These are phyloP conservation scores for Tetrax tetrax DNA, from an alignment of 2,113 vertebrate genomes.

Conservation along the genomic window DNA sequence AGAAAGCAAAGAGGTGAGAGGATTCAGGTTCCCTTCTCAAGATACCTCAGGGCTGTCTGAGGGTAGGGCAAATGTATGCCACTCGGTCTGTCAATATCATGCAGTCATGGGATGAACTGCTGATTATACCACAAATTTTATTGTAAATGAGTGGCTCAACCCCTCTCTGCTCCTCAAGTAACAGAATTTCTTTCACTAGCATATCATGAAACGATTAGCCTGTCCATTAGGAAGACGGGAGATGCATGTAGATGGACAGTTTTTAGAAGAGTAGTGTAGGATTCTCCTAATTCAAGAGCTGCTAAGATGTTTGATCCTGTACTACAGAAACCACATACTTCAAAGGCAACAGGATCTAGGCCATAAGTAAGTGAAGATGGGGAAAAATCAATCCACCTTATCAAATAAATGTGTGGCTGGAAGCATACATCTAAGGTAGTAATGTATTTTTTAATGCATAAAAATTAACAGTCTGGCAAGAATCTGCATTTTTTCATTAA, in stretches of 20 bases:
- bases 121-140: neutral
- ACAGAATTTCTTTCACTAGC: neutral
- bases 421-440: neutral
- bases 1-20: neutral
- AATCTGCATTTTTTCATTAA: neutral
- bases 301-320: neutral
- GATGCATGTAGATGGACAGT: neutral
- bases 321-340: neutral
- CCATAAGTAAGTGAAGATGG: neutral
- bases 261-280: neutral
- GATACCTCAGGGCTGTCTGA: neutral
- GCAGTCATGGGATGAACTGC: neutral
- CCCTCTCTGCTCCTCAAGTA: neutral
- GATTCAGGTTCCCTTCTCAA: neutral
- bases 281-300: neutral
- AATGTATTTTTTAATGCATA: neutral
- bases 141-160: neutral
- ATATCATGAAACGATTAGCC: neutral
- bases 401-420: neutral
- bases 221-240: neutral
- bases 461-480: neutral
- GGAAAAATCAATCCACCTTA: neutral
- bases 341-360: conserved; percentile 9
- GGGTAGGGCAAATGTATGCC: neutral
- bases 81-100: neutral